These are phyloP conservation scores for Styela clava DNA, from an alignment of 23 tunicate genomes.

Conservation along the genomic window DNA sequence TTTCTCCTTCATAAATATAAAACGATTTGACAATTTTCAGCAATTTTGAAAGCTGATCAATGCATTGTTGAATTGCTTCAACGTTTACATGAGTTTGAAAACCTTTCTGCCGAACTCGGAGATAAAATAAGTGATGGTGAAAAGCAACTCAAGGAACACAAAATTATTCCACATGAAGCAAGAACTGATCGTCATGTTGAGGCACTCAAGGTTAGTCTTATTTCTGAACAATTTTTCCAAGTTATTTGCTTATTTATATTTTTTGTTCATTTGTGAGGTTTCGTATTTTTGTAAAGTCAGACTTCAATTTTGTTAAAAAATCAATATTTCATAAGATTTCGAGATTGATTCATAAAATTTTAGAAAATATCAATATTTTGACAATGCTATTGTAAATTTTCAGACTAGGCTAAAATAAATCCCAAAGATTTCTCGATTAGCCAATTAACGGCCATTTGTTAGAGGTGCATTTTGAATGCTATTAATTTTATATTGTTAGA, in stretches of 20 bases:
- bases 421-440: too few species aligned
- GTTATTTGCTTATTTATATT: not conserved
- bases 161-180: conserved; percentile 18
- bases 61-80: conserved; percentile 19
- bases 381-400: too few species aligned
- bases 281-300: not conserved
- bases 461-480: too few species aligned
- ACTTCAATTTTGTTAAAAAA: too few species aligned
- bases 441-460: too few species aligned
- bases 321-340: too few species aligned
- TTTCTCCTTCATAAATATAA: too few species aligned
- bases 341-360: too few species aligned
- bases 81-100: conserved; percentile 27
- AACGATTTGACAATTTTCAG: too few species aligned
- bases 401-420: too few species aligned
- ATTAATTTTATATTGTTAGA: too few species aligned
- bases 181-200: conserved; percentile 25
- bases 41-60: conserved; percentile 11
- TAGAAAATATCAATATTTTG: too few species aligned
- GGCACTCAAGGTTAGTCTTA: conserved; percentile 16
- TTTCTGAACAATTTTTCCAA: not conserved
- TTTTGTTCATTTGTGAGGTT: not conserved
- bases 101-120: conserved; percentile 13
- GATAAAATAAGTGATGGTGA: conserved; percentile 27
- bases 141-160: conserved; percentile 4